phyloP scores from a whole-genome alignment of 2,888 invertebrate species.

The Megamerina dolium region DNA sequence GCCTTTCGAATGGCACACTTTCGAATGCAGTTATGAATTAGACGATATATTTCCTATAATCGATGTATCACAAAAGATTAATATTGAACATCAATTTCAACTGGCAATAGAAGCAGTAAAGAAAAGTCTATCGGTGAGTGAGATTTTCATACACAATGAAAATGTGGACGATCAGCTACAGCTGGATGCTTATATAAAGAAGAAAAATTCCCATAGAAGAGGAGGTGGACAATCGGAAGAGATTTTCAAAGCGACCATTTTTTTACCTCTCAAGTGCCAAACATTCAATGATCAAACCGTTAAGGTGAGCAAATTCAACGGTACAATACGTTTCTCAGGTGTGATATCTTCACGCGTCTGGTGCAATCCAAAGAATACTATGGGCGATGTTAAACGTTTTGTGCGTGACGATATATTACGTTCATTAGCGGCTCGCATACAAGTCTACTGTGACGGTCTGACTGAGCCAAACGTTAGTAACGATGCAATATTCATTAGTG shows the following conservation, averaged over 20 bases:
- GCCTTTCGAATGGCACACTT: conserved; percentile 65
- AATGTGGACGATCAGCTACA: conserved; percentile 58
- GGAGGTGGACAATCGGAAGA: conserved; percentile 16
- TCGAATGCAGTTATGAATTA: conserved; percentile 71
- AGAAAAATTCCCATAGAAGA: conserved; percentile 42
- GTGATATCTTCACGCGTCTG: conserved; percentile 59
- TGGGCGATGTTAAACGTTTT: conserved; percentile 65
- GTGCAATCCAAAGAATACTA: conserved; percentile 68
- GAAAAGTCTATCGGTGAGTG: conserved; percentile 53
- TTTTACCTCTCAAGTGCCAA: conserved; percentile 63
- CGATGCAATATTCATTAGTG: conserved; percentile 62
- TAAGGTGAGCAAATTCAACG: conserved; percentile 37
- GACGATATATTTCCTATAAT: conserved; percentile 69
- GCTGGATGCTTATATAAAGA: conserved; percentile 60
- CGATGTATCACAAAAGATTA: conserved; percentile 51
- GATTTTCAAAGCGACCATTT: conserved; percentile 56
- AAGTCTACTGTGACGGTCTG: conserved; percentile 88
- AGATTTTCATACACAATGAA: conserved; percentile 71
- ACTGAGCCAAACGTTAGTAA: conserved; percentile 51
- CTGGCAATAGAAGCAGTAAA: conserved; percentile 35
- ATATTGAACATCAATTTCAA: conserved; percentile 44
- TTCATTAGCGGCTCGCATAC: conserved; percentile 77
- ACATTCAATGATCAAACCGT: conserved; percentile 24
- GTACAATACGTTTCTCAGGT: conserved; percentile 41
- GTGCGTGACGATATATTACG: conserved; percentile 79